phyloP scores from a whole-genome alignment of 2,113 vertebrate genomes.

The Daubentonia madagascariensis region DNA sequence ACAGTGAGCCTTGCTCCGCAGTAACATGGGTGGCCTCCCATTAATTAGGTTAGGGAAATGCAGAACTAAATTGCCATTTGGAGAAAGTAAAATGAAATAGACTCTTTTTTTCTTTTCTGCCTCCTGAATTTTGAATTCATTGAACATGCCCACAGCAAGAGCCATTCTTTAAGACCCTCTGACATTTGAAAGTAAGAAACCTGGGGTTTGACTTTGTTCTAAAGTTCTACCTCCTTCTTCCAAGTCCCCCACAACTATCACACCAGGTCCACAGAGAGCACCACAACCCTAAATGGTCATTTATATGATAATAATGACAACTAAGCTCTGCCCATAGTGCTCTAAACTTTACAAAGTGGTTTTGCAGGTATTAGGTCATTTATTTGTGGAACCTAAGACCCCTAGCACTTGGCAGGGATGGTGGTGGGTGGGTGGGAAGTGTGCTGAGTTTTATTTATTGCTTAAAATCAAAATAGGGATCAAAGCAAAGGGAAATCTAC shows the following conservation, averaged over 20 bases:
- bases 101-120: neutral
- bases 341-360: neutral
- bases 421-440: neutral
- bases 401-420: neutral
- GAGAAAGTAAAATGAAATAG: neutral
- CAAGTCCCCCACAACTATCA: neutral
- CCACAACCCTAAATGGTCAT: conserved; percentile 42
- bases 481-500: neutral
- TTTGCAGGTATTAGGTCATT: neutral
- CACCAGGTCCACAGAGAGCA: neutral
- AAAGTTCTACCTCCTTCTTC: conserved; percentile 53
- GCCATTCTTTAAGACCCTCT: conserved; percentile 6
- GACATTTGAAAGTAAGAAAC: conserved; percentile 55
- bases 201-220: neutral
- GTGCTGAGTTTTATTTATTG: conserved; percentile 64
- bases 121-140: conserved; percentile 48
- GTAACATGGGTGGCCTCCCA: conserved; percentile 53
- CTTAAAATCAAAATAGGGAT: conserved; percentile 64
- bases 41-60: conserved; percentile 55
- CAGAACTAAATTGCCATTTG: neutral
- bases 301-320: neutral
- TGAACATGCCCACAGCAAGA: conserved; percentile 42
- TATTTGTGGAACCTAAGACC: conserved; percentile 65
- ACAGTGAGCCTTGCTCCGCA: conserved; percentile 45
- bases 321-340: neutral